phyloP scores from a whole-genome alignment of 2,113 vertebrate species.

The Tetraodon nigroviridis region DNA sequence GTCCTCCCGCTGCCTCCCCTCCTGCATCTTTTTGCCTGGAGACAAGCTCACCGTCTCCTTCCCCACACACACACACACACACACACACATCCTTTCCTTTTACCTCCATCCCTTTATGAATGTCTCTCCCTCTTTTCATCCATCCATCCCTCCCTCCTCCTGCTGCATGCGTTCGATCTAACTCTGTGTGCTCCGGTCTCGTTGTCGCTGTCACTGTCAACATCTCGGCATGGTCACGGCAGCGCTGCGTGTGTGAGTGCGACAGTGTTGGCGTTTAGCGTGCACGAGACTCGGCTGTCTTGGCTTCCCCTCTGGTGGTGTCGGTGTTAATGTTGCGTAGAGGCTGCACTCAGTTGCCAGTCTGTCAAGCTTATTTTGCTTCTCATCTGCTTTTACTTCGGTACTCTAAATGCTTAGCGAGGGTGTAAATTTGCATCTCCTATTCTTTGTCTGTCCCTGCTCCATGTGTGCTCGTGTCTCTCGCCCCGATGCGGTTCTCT shows the following conservation, averaged over 20 bases:
- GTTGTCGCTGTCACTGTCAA: constrained; percentile 52
- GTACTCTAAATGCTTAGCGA: constrained; percentile 49
- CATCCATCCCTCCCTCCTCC: constrained; percentile 21
- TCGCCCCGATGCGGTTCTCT: constrained; percentile 34
- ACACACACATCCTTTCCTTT: background rate
- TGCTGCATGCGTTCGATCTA: constrained; percentile 37
- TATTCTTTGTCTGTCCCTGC: constrained; percentile 19
- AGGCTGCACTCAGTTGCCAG: constrained; percentile 52
- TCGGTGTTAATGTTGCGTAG: constrained; percentile 69
- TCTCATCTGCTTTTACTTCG: constrained; percentile 29
- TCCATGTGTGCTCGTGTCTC: constrained; percentile 31
- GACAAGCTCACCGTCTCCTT: too few relatives aligned
- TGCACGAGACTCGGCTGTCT: constrained; percentile 51
- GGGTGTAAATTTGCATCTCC: constrained; percentile 44
- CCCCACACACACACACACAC: too few relatives aligned
- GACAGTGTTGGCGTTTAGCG: constrained; percentile 26
- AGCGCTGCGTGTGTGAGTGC: constrained; percentile 33
- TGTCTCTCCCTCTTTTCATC: constrained; percentile 33
- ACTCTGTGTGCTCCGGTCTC: constrained; percentile 14
- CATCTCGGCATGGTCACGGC: constrained; percentile 61
- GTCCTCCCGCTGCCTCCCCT: constrained; percentile 6
- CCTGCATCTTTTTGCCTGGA: constrained; percentile 3
- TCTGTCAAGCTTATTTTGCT: constrained; percentile 42
- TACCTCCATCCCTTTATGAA: constrained; percentile 36
- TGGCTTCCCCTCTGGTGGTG: constrained; percentile 56